Conservation (phyloP, 2,888 invertebrate genomes). For the Drosophila pseudotalamancana region DNA sequence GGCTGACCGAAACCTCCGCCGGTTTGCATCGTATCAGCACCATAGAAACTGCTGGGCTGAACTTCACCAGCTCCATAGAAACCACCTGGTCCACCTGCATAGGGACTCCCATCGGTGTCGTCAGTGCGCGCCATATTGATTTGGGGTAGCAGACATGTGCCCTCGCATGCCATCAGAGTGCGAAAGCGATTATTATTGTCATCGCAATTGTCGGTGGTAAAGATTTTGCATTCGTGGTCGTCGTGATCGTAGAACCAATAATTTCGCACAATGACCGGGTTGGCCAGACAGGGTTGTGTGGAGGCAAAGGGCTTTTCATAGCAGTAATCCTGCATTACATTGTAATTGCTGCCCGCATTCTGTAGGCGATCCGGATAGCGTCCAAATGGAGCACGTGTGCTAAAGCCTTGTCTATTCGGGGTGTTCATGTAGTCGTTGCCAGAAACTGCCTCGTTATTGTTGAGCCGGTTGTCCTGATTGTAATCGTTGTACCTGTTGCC, state of each 20-base stretch:
- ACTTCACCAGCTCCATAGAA: not conserved
- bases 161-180: conserved; percentile 69
- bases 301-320: conserved; percentile 65
- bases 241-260: conserved; percentile 81
- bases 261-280: conserved; percentile 57
- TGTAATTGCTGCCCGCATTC: conserved; percentile 40
- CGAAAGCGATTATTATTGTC: conserved; percentile 75
- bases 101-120: conserved; percentile 26
- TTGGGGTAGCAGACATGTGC: conserved; percentile 61
- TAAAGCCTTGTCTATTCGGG: conserved; percentile 3
- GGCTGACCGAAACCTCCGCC: conserved; percentile 39
- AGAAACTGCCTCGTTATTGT: not conserved
- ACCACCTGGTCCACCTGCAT: conserved; percentile 7
- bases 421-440: conserved; percentile 26
- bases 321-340: conserved; percentile 71
- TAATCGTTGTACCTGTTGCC: conserved; percentile 4
- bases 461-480: not conserved
- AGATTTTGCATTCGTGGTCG: conserved; percentile 73
- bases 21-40: not conserved
- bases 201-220: conserved; percentile 80
- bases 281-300: conserved; percentile 52
- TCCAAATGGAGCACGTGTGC: conserved; percentile 39
- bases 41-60: not conserved
- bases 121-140: conserved; percentile 49
- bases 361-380: conserved; percentile 28